Evolutionary conservation across 1,140 invertebrate genomes (phyloP), one percentile per base, ranked within the genome.

Genomic region (Drosophila gunungcola): DNA sequence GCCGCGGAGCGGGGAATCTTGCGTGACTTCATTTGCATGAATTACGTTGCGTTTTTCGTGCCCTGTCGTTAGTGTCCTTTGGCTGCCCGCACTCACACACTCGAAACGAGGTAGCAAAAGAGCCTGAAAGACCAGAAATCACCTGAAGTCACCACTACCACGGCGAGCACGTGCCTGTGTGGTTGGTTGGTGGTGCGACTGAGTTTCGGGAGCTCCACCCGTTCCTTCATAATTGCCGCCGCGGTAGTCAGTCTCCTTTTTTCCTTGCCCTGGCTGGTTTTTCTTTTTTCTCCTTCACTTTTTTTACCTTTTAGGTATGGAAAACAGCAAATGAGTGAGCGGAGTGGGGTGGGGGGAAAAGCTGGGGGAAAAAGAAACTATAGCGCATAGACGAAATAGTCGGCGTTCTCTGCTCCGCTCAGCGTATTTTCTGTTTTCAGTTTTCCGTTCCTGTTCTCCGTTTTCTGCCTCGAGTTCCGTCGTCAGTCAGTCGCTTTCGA

Each of bases 1-100:
- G 27, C 34, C 6, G 34, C 11, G 12, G 21, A 16, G 39, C 32
- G 49, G 62, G 61, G 38, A 53, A 67, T 67, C 46, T 91, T 91
- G 90, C 90, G 90, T 91, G 90, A 91, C 90, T 91, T 86, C 67
- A 91, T 91, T 91, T 91, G 69, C 90, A 91, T 91, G 81, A 89
- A 89, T 89, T 89, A 80, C 76, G 84, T 75, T 75, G 84, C 83
- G 36, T 70, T 83, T 80, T 70, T 73, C 57, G 53, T 49, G 48
- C 27, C 43, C 41, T 43, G 73, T 74, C 81, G 68, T 86, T 78
- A 76, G 78, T 81, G 83, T 88, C 83, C 83, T 84, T 80, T 73
- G 42, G 58, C 56, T 62, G 73, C 43, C 64, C 63, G 54, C 69
- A 55, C 51, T 32, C 54, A 51, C 11, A 41, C 41, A 65, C 34